Base-by-base conservation (phyloP, 2,888 invertebrate genomes). In the Spisula subtruncata region DNA sequence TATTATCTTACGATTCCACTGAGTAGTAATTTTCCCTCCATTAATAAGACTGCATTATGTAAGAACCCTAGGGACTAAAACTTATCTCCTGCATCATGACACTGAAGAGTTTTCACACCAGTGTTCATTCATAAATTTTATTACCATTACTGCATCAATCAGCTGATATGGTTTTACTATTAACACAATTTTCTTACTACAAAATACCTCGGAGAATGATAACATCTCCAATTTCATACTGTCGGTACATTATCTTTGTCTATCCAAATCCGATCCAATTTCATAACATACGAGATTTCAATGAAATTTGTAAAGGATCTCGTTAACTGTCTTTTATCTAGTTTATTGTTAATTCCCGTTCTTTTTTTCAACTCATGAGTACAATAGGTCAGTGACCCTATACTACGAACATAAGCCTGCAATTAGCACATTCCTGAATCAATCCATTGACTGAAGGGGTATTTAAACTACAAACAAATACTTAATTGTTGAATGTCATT, bases 61-160 rank as follows among this genome's bases (percentile, higher is more conserved):
- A 83, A n/a, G 35, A 41, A 51, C 84, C 79, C 80, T 56, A 80
- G 88, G 81, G 84, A 88, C 75, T 83, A 60, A 41, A 41, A 5
- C 82, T 83, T n/a, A n/a, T 75, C 51, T 83, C 71, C 86, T n/a
- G 35, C 83, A 81, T 56, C 86, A 89, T 86, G 89, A 81, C 86
- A 81, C n/a, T n/a, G n/a, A n/a, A n/a, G n/a, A n/a, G n/a, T n/a
- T n/a, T n/a, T n/a, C n/a, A n/a, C 56, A 84, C 60, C 75, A 87
- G 75, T 71, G 54, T 83, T 89, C 89, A 89, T 89, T 89, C 89
- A 89, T 87, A 87, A 89, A 89, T 81, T 87, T 75, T 89, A 87
- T 87, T 89, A 89, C 80, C 56, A 79, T 82, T 56, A 48, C 56
- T 46, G 35, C 75, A 83, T 82, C 89, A 83, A 56, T 89, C 86